phyloP scores from a whole-genome alignment of 2,113 vertebrate species.

The Rhinolophus sinicus region DNA sequence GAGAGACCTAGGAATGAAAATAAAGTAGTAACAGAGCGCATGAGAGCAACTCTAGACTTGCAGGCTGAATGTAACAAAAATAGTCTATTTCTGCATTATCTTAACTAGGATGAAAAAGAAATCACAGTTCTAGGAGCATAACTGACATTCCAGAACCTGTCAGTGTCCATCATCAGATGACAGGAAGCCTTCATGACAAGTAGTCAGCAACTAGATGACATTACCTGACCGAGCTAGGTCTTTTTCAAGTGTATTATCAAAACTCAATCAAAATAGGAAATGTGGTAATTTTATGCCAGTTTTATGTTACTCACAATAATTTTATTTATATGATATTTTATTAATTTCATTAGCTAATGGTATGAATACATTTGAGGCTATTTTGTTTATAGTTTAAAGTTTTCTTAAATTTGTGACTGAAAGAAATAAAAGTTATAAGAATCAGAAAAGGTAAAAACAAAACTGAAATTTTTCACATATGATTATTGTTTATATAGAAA shows the following conservation, averaged over 20 bases:
- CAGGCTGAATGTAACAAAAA: neutral
- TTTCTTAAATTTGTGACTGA: constrained; percentile 3
- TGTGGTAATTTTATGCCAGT: neutral
- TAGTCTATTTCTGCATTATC: neutral
- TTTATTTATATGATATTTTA: constrained; percentile 7
- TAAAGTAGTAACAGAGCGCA: neutral
- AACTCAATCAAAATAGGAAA: constrained; percentile 47
- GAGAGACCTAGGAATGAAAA: constrained; percentile 2
- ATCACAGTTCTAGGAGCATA: neutral
- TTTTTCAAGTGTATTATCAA: neutral
- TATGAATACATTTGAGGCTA: neutral
- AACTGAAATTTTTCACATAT: constrained; percentile 24
- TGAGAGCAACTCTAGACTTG: neutral
- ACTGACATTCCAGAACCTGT: neutral
- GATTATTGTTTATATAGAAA: constrained; percentile 21
- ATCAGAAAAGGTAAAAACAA: neutral
- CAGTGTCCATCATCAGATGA: neutral
- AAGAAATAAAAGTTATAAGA: constrained; percentile 25
- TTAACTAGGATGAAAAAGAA: constrained; percentile 15
- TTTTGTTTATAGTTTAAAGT: constrained; percentile 25
- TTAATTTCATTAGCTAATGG: neutral
- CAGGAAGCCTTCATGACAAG: neutral
- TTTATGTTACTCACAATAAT: constrained; percentile 48
- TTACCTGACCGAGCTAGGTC: neutral
- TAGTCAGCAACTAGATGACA: neutral